Evolutionary conservation across 2,113 vertebrate species (phyloP), one percentile per base, ranked within the genome.

Genomic region (Melospiza georgiana): DNA sequence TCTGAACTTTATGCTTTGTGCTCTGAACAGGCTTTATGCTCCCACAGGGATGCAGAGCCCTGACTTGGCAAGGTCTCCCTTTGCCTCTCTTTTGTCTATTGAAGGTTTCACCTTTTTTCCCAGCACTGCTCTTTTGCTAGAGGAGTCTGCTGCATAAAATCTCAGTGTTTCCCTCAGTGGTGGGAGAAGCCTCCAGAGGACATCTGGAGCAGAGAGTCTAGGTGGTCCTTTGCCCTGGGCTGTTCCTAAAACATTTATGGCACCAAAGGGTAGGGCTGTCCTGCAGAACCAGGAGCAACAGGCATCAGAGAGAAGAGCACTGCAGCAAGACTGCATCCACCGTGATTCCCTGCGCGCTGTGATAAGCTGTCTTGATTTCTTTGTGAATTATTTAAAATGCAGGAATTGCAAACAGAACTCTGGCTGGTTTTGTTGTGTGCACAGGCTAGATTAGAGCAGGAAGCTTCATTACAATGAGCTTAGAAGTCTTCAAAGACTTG

Each of bases 321-420:
- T 66, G 79, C 92, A 66, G 84, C 1, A 0, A 43, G 46, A 48
- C 12, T 0, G 0, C 46, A 2, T 74, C 81, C 3, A 3, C 80
- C 44, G 49, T 0, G 0, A 52, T 65, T 91, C 84, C 74, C 4
- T 2, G 49, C 30, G 46, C 4, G 0, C 84, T 0, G 0, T 12
- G 78, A 93, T 87, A 78, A 95, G 57, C 67, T 85, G 63, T 59
- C 76, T 81, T 90, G 93, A 84, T 92, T 95, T 95, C 92, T 86
- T 84, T 68, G 82, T 95, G 87, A 96, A 95, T 95, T 95, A 94
- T 94, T 95, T 95, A 95, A 91, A 86, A 94, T 48, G 78, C 92
- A 83, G 65, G 78, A 76, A 74, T 88, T 54, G 85, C 79, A 74
- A 86, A 93, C 93, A 59, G 85, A 80, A 84, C 55, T 54, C 87